Evolutionary conservation across 2,797 vertebrate species (phyloP), one percentile per base, ranked within the genome.

Genomic region (Lateolabrax maculatus): DNA sequence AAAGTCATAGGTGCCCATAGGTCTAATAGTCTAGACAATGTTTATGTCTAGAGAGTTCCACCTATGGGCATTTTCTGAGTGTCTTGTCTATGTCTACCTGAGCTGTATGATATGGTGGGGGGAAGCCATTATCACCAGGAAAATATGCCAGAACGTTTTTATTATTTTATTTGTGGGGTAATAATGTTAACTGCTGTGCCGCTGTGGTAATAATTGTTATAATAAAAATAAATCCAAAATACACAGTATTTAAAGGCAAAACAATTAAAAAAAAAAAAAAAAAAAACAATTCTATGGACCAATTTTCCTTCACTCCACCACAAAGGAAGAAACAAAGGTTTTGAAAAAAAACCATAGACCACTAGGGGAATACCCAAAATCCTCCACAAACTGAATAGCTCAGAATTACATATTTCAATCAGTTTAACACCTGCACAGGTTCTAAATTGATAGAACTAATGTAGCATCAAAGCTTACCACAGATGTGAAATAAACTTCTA

Each of bases 341-440:
- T 74, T 61, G 21, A n/a, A n/a, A 64, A 75, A 56, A 72, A 69
- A 64, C 56, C 23, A 12, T 41, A 21, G 15, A n/a, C 49, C 37
- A 27, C 12, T 18, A 29, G 11, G 21, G 75, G 13, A n/a, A n/a
- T n/a, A n/a, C n/a, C n/a, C n/a, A n/a, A 65, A 69, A 52, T 18
- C 27, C 16, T 65, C 49, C 21, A 23, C 48, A 36, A n/a, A 37
- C 6, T 71, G 63, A 78, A 70, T 48, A 39, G 25, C 65, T 67
- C 2, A 21, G 23, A 71, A 62, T 18, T 37, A 4, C 11, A 36
- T 9, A 13, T 71, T 51, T 75, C 41, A 64, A 3, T 49, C 63
- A 62, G 53, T 71, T 18, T 29, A 68, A 46, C 41, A 69, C 23
- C 62, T 69, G 53, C 31, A 48, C 36, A 55, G n/a, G 48, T 80